Base-by-base conservation (phyloP, 1,140 invertebrate genomes). In the Trichomalopsis sarcophagae region DNA sequence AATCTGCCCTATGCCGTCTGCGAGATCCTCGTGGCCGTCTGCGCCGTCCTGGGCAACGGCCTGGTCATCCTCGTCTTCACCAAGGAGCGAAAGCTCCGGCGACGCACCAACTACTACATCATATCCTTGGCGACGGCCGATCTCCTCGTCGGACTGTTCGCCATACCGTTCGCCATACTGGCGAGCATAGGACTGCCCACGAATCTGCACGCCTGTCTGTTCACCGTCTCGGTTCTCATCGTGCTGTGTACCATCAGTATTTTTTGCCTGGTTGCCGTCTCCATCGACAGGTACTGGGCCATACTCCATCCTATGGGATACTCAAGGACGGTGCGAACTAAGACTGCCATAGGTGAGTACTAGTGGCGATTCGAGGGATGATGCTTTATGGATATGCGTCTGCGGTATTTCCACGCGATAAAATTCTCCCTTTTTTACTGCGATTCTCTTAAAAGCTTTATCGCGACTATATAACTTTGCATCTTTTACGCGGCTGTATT, bases 161-260 rank as follows among this genome's bases (percentile, higher is more conserved):
- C 97, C 1, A 97, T 98, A 68, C 97, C 97, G 0, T 98, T 97
- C 87, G 97, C 97, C 1, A 95, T 98, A 78, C 89, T 98, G 88
- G 95, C 97, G 2, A 95, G 94, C 47, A 93, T 97, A 21, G 96
- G 96, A 1, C 91, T 97, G 36, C 97, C 97, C 1, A 95, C 93
- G 44, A 96, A 97, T 90, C 93, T 97, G 4, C 95, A 97, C 91
- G 95, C 96, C 17, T 98, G 97, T 91, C 93, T 98, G 44, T 97
- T 98, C 90, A 97, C 97, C n/a, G 95, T 97, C 7, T 98, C 97
- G 0, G 92, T 98, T 50, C 94, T 98, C 84, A 95, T 98, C 81
- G 96, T 98, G 68, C 93, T 98, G 36, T 98, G 97, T 89, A 98
- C 97, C 50, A 97, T 97, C 87, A 98, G 97, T 87, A 98, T 98